phyloP scores from a whole-genome alignment of 2,797 vertebrate species.

The Poecilia gillii region DNA sequence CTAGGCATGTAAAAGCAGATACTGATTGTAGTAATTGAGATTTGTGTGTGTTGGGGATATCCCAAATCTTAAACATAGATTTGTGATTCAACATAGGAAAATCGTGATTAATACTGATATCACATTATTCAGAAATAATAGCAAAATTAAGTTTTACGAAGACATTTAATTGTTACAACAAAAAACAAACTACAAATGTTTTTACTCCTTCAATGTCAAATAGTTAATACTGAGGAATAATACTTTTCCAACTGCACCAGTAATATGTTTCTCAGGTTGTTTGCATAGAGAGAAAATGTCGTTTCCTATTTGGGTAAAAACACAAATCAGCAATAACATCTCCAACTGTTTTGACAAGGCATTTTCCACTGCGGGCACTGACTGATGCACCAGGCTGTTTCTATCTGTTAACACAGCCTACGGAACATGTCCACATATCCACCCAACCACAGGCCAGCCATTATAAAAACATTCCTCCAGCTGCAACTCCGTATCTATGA shows the following conservation, averaged over 20 bases:
- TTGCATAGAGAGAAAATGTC: not conserved
- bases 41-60: not conserved
- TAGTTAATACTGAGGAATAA: not conserved
- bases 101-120: not conserved
- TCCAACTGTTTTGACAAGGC: conserved; percentile 1
- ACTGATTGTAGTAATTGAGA: not conserved
- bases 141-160: not conserved
- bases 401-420: not conserved
- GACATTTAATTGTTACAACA: not conserved
- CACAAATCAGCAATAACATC: not conserved
- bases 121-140: not conserved
- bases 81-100: not conserved
- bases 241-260: not conserved
- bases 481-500: not conserved
- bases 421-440: not conserved
- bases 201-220: not conserved
- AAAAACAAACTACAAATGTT: not conserved
- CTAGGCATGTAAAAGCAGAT: not conserved
- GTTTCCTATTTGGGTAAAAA: not conserved
- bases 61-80: no score
- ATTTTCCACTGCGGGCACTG: not conserved
- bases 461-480: not conserved
- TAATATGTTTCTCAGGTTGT: not conserved
- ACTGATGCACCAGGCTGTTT: conserved; percentile 5
- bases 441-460: not conserved